Evolutionary conservation across 2,888 invertebrate species (phyloP).

Genomic region (Drosophila niveifrons): DNA sequence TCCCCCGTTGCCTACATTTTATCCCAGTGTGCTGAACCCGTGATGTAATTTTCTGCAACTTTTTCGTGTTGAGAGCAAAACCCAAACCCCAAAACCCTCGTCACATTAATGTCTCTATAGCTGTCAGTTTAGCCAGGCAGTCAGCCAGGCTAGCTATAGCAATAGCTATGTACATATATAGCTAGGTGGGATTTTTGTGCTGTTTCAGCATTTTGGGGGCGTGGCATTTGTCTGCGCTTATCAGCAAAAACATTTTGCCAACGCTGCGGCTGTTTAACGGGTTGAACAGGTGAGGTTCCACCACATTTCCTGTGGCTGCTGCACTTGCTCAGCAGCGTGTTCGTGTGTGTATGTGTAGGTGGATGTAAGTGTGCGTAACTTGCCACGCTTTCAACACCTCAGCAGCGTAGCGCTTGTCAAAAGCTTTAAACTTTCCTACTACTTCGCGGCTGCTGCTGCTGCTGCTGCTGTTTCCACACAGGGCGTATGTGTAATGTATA

Average conservation of each 20-base stretch:
- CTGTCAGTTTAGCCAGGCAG: conserved; percentile 72
- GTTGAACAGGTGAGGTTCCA: conserved; percentile 53
- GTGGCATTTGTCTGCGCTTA: conserved; percentile 64
- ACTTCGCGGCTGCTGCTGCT: conserved; percentile 9
- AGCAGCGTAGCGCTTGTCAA: conserved; percentile 49
- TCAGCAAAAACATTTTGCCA: conserved; percentile 72
- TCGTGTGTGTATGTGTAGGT: conserved; percentile 11
- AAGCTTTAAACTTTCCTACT: conserved; percentile 62
- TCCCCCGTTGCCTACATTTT: background rate
- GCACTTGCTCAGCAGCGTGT: conserved; percentile 10
- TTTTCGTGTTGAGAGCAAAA: conserved; percentile 50
- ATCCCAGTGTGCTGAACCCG: conserved; percentile 24
- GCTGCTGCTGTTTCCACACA: conserved; percentile 20
- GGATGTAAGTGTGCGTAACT: conserved; percentile 66
- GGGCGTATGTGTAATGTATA: conserved; percentile 59
- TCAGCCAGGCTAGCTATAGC: conserved; percentile 26
- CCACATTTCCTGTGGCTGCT: conserved; percentile 21
- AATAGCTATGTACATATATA: conserved; percentile 14
- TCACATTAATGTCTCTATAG: conserved; percentile 81
- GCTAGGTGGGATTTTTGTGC: conserved; percentile 12
- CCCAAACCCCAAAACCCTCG: conserved; percentile 65
- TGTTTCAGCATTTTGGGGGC: conserved; percentile 26
- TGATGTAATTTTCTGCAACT: conserved; percentile 71
- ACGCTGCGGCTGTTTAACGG: conserved; percentile 71
- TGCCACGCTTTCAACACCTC: conserved; percentile 64